Evolutionary conservation across 2,113 vertebrate species (phyloP).

Genomic region (Cebidichthys violaceus): DNA sequence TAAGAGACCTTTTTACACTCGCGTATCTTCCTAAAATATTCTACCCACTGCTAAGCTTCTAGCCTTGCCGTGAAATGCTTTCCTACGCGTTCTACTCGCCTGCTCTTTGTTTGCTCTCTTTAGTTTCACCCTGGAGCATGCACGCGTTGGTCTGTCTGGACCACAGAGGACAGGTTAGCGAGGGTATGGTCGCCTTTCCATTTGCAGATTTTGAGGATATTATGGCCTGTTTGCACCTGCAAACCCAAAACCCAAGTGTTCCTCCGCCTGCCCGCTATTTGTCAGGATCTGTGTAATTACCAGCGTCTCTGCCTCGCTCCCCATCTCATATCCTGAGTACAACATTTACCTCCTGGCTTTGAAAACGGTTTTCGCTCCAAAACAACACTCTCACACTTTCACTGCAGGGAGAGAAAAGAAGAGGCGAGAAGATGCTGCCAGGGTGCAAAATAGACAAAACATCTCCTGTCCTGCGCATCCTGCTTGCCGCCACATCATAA

Average conservation of each 20-base stretch:
- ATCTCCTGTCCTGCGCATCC: constrained; percentile 37
- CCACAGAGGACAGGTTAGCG: constrained; percentile 65
- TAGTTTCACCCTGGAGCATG: constrained; percentile 27
- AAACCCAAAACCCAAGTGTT: constrained; percentile 46
- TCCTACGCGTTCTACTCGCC: constrained; percentile 3
- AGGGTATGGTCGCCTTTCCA: constrained; percentile 63
- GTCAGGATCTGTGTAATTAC: constrained; percentile 71
- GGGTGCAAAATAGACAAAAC: constrained; percentile 55
- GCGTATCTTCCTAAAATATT: constrained; percentile 31
- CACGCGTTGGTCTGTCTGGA: constrained; percentile 53
- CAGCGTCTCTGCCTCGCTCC: constrained; percentile 50
- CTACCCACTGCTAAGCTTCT: constrained; percentile 15
- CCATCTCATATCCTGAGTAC: constrained; percentile 69
- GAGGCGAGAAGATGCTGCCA: constrained; percentile 48
- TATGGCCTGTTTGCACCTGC: constrained; percentile 69
- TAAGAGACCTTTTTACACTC: background rate
- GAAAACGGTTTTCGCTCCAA: constrained; percentile 41
- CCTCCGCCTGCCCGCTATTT: constrained; percentile 66
- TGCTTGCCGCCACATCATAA: constrained; percentile 45
- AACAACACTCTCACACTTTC: constrained; percentile 52
- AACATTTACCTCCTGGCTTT: constrained; percentile 53
- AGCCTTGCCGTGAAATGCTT: constrained; percentile 35
- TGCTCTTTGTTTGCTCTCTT: constrained; percentile 41
- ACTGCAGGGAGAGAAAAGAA: constrained; percentile 18
- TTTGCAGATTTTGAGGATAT: constrained; percentile 56